Evolutionary conservation across 2,888 invertebrate genomes (phyloP).

Genomic region (Cheilosia impressa): DNA sequence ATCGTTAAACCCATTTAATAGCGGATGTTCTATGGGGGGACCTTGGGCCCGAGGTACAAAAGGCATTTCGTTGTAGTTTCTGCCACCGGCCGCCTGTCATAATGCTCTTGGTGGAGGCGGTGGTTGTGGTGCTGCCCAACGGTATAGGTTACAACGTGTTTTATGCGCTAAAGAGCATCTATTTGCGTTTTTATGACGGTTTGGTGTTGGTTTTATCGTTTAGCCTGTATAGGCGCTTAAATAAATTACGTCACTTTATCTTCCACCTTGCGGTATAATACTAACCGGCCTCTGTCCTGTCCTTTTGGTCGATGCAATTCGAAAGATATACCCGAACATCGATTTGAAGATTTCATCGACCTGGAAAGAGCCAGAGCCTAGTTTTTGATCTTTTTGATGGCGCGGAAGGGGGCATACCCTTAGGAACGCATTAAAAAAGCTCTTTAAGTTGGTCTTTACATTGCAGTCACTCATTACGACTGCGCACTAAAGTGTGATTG

Average conservation of each 20-base stretch:
- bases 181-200: slow-evolving; percentile 70
- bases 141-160: slow-evolving; percentile 70
- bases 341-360: slow-evolving; percentile 52
- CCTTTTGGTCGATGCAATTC: slow-evolving; percentile 8
- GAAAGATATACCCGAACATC: slow-evolving; percentile 19
- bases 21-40: slow-evolving; percentile 36
- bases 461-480: slow-evolving; percentile 32
- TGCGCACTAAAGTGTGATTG: slow-evolving; percentile 30
- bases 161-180: slow-evolving; percentile 67
- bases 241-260: slow-evolving; percentile 66
- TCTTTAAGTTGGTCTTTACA: slow-evolving; percentile 23
- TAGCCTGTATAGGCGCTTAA: slow-evolving; percentile 52
- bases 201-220: slow-evolving; percentile 73
- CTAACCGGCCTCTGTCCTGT: slow-evolving; percentile 36
- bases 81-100: background rate
- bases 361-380: slow-evolving; percentile 23
- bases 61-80: background rate
- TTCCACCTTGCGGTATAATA: slow-evolving; percentile 47
- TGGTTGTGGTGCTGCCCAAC: slow-evolving; percentile 47
- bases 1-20: slow-evolving; percentile 66
- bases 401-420: background rate
- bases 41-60: slow-evolving; percentile 2
- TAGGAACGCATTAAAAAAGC: slow-evolving; percentile 52
- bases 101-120: background rate
- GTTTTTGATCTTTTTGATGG: background rate